These are phyloP conservation scores for Pristionchus exspectatus DNA, from an alignment of 2,888 invertebrate species.

Conservation along the genomic window DNA sequence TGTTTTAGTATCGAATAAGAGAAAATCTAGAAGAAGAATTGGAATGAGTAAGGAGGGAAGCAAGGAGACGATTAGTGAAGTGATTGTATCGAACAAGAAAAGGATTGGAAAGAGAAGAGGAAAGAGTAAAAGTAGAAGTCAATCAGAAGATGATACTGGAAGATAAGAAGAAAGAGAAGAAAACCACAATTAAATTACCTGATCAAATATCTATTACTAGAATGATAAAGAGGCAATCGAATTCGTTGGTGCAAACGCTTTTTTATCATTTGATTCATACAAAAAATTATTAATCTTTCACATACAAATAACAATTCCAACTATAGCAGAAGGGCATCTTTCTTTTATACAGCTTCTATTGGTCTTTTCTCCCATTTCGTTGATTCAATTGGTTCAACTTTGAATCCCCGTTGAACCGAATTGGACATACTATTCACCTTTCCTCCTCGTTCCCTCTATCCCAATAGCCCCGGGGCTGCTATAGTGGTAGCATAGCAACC, in stretches of 20 bases:
- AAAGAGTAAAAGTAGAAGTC: background rate
- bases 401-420: too few species aligned
- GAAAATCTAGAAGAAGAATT: background rate
- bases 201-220: background rate
- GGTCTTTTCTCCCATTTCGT: background rate
- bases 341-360: background rate
- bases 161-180: constrained; percentile 1
- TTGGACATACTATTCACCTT: background rate
- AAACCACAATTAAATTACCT: background rate
- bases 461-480: too few species aligned
- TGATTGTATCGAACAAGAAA: too few species aligned
- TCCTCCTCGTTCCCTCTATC: background rate
- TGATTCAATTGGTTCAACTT: too few species aligned
- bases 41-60: background rate
- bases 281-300: too few species aligned
- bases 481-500: constrained; percentile 21
- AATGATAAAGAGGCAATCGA: constrained; percentile 1
- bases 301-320: too few species aligned
- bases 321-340: background rate
- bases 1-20: background rate
- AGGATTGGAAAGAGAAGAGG: too few species aligned
- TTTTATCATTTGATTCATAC: too few species aligned
- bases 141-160: background rate
- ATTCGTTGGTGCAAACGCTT: too few species aligned
- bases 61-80: background rate